A percentile compares a stretch with the other conserved stretches of the same genome.
Conservation (phyloP, 1,140 invertebrate genomes). For the Diprion similis region DNA sequence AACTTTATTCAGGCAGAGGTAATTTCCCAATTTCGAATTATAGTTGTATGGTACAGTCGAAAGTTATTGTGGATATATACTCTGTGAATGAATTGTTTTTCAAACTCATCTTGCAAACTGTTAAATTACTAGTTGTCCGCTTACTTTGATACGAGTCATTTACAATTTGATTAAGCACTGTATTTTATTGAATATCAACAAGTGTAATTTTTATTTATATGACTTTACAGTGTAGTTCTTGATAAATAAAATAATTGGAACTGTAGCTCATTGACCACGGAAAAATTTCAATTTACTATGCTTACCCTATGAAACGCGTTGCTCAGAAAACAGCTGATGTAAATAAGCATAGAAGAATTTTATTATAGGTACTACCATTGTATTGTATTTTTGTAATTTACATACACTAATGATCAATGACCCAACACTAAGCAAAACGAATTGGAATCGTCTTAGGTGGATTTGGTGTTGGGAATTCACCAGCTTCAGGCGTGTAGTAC, state of each 20-base stretch:
- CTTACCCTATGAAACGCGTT: too few species aligned
- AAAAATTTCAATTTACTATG: too few species aligned
- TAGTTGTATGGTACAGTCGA: too few species aligned
- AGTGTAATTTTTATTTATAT: not conserved
- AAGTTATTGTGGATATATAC: too few species aligned
- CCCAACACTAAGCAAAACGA: not conserved
- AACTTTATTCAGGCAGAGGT: too few species aligned
- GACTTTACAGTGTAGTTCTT: not conserved
- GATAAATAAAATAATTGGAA: not conserved
- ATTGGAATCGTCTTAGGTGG: not conserved
- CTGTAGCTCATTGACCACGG: too few species aligned
- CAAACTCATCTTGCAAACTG: too few species aligned
- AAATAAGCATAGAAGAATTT: slow-evolving; percentile 6
- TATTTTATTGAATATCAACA: not conserved
- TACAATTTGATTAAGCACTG: too few species aligned
- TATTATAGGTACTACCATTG: not conserved
- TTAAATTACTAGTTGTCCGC: too few species aligned
- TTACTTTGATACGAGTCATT: too few species aligned
- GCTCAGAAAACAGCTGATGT: not conserved
- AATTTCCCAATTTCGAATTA: too few species aligned
- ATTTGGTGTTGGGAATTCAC: slow-evolving; percentile 73
- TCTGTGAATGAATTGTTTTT: too few species aligned
- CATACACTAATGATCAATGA: not conserved
- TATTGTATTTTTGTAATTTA: not conserved
- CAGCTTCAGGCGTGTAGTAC: slow-evolving; percentile 78